Base-by-base conservation (phyloP, 1,140 invertebrate species). In the Bombus difficillimus region DNA sequence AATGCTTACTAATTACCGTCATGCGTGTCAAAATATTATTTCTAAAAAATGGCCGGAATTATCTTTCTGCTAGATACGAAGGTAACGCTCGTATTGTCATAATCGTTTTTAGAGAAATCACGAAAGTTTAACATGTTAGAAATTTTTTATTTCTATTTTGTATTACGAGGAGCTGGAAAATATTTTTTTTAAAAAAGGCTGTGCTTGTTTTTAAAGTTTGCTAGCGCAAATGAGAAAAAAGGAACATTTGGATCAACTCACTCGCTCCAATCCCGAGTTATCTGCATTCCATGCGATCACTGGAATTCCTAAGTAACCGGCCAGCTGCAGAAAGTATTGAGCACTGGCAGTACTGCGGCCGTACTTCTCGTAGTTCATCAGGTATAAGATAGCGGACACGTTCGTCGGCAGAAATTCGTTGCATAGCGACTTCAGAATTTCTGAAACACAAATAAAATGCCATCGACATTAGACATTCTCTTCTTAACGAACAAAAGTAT, bases 211-310 rank as follows among this genome's bases (percentile, higher is more conserved):
- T 10, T 5, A 25, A 22, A 43, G 28, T 43, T 47, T 0, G 18
- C 28, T 47, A 10, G 18, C 22, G 34, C 25, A 9, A 25, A 15
- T 3, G 34, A 41, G 4, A 22, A 15, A 32, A 32, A 77, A 2
- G 32, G 12, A 25, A 59, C 3, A n/a, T 53, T 72, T 32, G 25
- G 3, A 77, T 81, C n/a, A 18, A 94, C 95, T 96, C 93, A 97
- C 97, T 95, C 97, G 95, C 90, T 97, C 96, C 9, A 98, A 95
- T 62, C 98, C 98, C 2, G 98, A 98, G 94, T 99, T 99, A 93
- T 99, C 98, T 4, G 98, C 98, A 94, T 99, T 99, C 98, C 98
- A 99, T 2, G 98, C 98, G 88, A 99, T 98, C 22, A 99, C 98
- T 85, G 98, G 97, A 83, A 98, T 98, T 37, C 97, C 97, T 85